Percentiles rank a stretch among this genome's conserved stretches.
Conservation (phyloP, 2,113 vertebrate species). For the Panthera uncia region DNA sequence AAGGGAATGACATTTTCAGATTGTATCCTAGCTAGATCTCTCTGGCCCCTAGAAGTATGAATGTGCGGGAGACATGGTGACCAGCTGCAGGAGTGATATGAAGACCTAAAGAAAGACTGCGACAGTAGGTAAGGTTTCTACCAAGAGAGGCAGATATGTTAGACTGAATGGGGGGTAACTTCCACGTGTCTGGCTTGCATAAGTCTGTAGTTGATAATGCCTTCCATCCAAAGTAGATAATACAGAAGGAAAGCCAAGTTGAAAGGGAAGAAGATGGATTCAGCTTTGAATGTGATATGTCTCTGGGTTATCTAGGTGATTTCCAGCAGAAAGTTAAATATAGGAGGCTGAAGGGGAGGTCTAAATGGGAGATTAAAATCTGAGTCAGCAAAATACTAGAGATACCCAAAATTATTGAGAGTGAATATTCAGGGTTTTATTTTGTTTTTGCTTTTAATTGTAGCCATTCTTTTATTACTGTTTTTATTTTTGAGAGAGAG, state of each 20-base stretch:
- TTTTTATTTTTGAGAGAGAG: no score
- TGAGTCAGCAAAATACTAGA: neutral
- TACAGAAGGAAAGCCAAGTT: neutral
- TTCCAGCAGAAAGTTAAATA: neutral
- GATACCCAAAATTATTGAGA: neutral
- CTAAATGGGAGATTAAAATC: neutral
- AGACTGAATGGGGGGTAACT: neutral
- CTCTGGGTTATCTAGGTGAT: neutral
- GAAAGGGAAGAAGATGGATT: neutral
- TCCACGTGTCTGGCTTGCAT: neutral
- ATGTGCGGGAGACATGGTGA: neutral
- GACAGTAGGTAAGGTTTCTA: neutral
- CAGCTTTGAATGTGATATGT: neutral
- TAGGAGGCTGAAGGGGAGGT: neutral
- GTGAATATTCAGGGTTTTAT: neutral
- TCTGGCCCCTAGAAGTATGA: neutral
- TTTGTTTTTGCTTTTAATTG: neutral
- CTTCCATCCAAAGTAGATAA: neutral
- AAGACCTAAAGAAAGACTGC: neutral
- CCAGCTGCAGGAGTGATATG: neutral
- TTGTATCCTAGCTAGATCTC: neutral
- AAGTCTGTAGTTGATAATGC: neutral
- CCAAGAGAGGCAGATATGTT: neutral
- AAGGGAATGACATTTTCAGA: neutral
- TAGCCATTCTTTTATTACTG: neutral